Evolutionary conservation across 2,797 vertebrate species (phyloP).

Genomic region (Pampus argenteus): DNA sequence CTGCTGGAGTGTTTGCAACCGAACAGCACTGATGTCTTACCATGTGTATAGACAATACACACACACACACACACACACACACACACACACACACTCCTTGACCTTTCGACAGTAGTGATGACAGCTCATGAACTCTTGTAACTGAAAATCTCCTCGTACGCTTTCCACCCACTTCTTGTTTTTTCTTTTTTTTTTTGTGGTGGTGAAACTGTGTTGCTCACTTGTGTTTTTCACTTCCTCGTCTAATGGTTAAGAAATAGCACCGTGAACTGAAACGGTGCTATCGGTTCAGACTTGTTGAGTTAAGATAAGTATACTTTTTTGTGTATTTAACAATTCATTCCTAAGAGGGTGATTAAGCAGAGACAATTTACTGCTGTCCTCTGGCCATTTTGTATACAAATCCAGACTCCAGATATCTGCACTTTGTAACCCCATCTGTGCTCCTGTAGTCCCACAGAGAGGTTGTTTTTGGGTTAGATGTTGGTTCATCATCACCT

Average conservation of each 20-base stretch:
- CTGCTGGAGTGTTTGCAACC: slow-evolving; percentile 56
- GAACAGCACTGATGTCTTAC: slow-evolving; percentile 50
- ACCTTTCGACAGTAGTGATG: slow-evolving; percentile 75
- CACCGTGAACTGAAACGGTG: slow-evolving; percentile 41
- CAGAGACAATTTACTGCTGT: slow-evolving; percentile 20
- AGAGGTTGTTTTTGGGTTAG: slow-evolving; percentile 61
- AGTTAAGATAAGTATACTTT: slow-evolving; percentile 49
- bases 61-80: slow-evolving; percentile 31
- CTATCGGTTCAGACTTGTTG: slow-evolving; percentile 61
- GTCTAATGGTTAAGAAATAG: slow-evolving; percentile 69
- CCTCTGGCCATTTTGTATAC: slow-evolving; percentile 11
- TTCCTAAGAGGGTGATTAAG: slow-evolving; percentile 57
- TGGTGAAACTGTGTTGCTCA: slow-evolving; percentile 69
- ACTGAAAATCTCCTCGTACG: slow-evolving; percentile 71
- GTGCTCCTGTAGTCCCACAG: slow-evolving; percentile 33
- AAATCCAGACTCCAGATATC: slow-evolving; percentile 44
- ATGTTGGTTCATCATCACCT: slow-evolving; percentile 63
- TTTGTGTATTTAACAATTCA: slow-evolving; percentile 52
- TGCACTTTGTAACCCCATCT: slow-evolving; percentile 53
- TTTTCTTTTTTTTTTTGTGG: slow-evolving; percentile 48
- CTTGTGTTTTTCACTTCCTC: slow-evolving; percentile 72
- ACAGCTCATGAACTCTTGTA: slow-evolving; percentile 68
- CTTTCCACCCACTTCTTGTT: slow-evolving; percentile 79
- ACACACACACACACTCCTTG: slow-evolving; percentile 50
- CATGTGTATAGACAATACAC: slow-evolving; percentile 51